phyloP scores from a whole-genome alignment of 2,113 vertebrate species.

The Nothocercus nigrocapillus region DNA sequence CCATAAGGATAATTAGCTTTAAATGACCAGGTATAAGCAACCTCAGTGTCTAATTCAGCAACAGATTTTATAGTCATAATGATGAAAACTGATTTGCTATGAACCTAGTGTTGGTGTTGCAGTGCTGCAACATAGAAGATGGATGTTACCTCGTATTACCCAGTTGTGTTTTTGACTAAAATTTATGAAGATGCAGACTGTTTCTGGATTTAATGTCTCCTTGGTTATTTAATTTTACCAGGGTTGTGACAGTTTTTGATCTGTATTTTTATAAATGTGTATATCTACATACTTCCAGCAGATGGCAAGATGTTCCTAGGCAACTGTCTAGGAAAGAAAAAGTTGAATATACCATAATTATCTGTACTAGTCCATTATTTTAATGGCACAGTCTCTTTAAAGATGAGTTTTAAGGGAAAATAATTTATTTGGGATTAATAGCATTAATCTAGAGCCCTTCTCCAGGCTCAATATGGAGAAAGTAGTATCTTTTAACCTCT shows the following conservation, averaged over 20 bases:
- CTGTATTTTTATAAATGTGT: neutral
- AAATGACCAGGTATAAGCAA: neutral
- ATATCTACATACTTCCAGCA: constrained; percentile 33
- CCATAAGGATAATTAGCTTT: neutral
- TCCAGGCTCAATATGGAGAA: neutral
- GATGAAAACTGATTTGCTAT: neutral
- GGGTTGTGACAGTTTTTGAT: neutral
- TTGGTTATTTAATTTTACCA: fast-evolving
- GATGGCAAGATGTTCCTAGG: constrained; percentile 54
- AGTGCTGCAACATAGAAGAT: neutral
- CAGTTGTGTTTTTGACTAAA: neutral
- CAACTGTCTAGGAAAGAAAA: neutral
- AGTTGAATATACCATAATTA: fast-evolving
- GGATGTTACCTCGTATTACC: neutral
- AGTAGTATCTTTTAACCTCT: neutral
- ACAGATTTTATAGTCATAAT: neutral
- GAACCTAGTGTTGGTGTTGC: neutral
- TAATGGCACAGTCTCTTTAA: neutral
- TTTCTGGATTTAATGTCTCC: neutral
- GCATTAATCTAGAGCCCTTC: neutral
- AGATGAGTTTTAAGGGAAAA: neutral
- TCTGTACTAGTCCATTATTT: neutral
- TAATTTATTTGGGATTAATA: neutral
- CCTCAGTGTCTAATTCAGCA: neutral
- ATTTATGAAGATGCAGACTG: neutral